phyloP scores from a whole-genome alignment of 2,888 invertebrate genomes.

The Kuschelorhynchus macadamiae region DNA sequence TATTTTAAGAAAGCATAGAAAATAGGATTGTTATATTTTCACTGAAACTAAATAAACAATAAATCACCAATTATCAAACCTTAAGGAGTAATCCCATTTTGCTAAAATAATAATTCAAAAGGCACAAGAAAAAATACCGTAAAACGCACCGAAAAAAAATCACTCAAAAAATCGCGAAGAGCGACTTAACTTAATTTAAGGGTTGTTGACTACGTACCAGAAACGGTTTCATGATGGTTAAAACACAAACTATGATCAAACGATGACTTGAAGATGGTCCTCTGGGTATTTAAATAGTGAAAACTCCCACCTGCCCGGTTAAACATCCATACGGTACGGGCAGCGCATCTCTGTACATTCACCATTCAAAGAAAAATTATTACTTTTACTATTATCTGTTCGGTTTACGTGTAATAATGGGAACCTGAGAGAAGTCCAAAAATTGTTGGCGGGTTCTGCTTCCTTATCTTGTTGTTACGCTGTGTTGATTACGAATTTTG shows the following conservation, averaged over 20 bases:
- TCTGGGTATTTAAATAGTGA: constrained; percentile 57
- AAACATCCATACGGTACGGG: constrained; percentile 43
- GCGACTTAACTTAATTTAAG: constrained; percentile 12
- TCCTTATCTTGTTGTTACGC: constrained; percentile 5
- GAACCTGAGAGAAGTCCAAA: constrained; percentile 24
- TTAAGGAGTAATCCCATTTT: no score
- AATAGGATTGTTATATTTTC: no score
- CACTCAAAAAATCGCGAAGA: no score
- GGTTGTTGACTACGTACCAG: constrained; percentile 62
- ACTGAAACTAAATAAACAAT: no score
- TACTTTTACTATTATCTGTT: constrained; percentile 49
- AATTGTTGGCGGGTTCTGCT: constrained; percentile 10
- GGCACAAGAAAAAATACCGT: no score
- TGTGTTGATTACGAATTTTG: no score
- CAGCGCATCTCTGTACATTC: constrained; percentile 48
- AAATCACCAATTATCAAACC: no score
- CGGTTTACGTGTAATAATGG: constrained; percentile 40
- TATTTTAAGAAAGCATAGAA: no score
- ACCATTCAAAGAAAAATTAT: constrained; percentile 48
- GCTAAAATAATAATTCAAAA: no score
- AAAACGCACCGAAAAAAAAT: no score
- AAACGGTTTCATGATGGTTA: constrained; percentile 65
- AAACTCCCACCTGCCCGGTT: constrained; percentile 53
- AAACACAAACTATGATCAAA: constrained; percentile 64
- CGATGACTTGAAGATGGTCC: constrained; percentile 61